Evolutionary conservation across 2,888 invertebrate species (phyloP).

Genomic region (Tetanocera ferruginea): DNA sequence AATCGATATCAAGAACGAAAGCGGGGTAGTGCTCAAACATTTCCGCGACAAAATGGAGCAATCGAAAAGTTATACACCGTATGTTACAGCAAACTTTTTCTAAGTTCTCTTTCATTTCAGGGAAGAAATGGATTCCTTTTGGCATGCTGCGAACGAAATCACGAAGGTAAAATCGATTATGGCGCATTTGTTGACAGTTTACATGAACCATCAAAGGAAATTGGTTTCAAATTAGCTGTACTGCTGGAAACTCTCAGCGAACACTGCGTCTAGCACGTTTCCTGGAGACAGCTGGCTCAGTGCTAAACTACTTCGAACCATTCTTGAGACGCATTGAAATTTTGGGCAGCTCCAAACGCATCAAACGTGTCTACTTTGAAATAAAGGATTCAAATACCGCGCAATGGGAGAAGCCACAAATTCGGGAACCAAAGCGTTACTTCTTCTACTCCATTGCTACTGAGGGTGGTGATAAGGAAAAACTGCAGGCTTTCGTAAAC

Average conservation of each 20-base stretch:
- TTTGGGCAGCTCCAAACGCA: slow-evolving; percentile 94
- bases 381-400: slow-evolving; percentile 99
- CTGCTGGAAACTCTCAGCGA: slow-evolving; percentile 97
- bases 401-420: slow-evolving; percentile 99
- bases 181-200: slow-evolving; percentile 98
- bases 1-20: slow-evolving; percentile 95
- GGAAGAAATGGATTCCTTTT: slow-evolving; percentile 97
- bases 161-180: slow-evolving; percentile 99
- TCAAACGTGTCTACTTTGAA: slow-evolving; percentile 99
- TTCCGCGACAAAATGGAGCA: slow-evolving; percentile 99
- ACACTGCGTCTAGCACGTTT: slow-evolving; percentile 96
- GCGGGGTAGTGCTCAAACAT: slow-evolving; percentile 98
- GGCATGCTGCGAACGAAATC: slow-evolving; percentile 98
- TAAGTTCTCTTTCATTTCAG: slow-evolving; percentile 71
- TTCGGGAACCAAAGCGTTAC: slow-evolving; percentile 98
- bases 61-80: slow-evolving; percentile 97
- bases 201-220: slow-evolving; percentile 99
- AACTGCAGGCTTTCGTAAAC: slow-evolving; percentile 98
- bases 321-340: slow-evolving; percentile 99
- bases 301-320: slow-evolving; percentile 97
- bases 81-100: slow-evolving; percentile 65
- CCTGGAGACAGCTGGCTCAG: slow-evolving; percentile 95
- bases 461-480: slow-evolving; percentile 99
- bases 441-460: slow-evolving; percentile 99
- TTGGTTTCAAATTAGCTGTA: slow-evolving; percentile 98